Percentiles rank a stretch among this genome's conserved stretches.
phyloP scores from a whole-genome alignment of 2,797 vertebrate species.

The Hybognathus amarus region DNA sequence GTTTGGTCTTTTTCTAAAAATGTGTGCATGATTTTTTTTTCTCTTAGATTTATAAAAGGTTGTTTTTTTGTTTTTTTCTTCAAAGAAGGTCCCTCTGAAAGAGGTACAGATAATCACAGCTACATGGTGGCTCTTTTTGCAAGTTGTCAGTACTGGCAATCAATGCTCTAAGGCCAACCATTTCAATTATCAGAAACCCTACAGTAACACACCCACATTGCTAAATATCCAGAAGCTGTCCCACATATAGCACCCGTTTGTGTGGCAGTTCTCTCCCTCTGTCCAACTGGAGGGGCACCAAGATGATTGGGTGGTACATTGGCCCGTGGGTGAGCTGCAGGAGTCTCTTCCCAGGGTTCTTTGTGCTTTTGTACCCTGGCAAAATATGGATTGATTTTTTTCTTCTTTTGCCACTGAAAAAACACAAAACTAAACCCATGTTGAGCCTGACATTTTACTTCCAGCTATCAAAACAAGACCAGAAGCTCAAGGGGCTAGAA shows the following conservation, averaged over 20 bases:
- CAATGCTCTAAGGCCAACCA: slow-evolving; percentile 51
- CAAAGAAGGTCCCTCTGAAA: slow-evolving; percentile 8
- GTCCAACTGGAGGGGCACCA: slow-evolving; percentile 22
- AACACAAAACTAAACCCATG: slow-evolving; percentile 60
- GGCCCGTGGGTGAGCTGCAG: slow-evolving; percentile 47
- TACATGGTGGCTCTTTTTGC: slow-evolving; percentile 34
- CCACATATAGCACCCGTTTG: slow-evolving; percentile 23
- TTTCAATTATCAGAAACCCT: slow-evolving; percentile 46
- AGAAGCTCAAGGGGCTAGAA: slow-evolving; percentile 54
- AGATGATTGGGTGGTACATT: slow-evolving; percentile 43
- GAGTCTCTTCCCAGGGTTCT: slow-evolving; percentile 61
- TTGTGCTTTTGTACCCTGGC: slow-evolving; percentile 60
- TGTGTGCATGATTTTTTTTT: neutral
- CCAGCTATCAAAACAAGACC: slow-evolving; percentile 58
- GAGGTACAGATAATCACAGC: slow-evolving; percentile 8
- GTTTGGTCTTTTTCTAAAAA: slow-evolving; percentile 5
- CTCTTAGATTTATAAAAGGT: slow-evolving; percentile 1
- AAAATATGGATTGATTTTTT: slow-evolving; percentile 62
- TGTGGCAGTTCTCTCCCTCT: neutral
- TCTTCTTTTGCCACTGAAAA: slow-evolving; percentile 55
- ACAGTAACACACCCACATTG: slow-evolving; percentile 25
- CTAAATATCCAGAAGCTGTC: slow-evolving; percentile 10
- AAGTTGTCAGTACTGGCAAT: slow-evolving; percentile 48
- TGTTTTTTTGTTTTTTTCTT: no score
- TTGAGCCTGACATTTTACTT: slow-evolving; percentile 65